Percentiles rank a stretch among this genome's conserved stretches.
phyloP scores from a whole-genome alignment of 2,797 vertebrate genomes.

The Choloepus didactylus region DNA sequence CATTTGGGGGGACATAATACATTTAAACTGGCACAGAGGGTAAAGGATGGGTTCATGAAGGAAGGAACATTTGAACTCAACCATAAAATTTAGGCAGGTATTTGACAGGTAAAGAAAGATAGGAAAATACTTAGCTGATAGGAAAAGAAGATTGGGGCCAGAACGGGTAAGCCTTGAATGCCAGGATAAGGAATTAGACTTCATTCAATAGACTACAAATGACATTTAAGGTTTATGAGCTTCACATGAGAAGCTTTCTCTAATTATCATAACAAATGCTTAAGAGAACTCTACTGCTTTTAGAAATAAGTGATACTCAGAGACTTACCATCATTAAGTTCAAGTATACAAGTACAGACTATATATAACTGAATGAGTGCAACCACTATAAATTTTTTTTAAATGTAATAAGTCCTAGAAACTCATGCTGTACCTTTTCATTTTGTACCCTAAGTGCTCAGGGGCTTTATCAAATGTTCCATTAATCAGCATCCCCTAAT shows the following conservation, averaged over 20 bases:
- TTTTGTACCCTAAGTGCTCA: not conserved
- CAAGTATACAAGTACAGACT: not conserved
- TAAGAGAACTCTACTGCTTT: not conserved
- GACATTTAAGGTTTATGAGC: not conserved
- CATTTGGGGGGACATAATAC: too few species aligned
- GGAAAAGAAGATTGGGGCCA: not conserved
- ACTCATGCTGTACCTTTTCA: not conserved
- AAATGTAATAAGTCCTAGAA: not conserved
- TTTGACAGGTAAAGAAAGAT: not conserved
- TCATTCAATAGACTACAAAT: not conserved
- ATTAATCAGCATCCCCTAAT: constrained; percentile 22
- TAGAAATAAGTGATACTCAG: not conserved
- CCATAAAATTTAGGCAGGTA: not conserved
- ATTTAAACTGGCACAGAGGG: not conserved
- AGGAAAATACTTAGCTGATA: not conserved
- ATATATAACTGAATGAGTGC: not conserved
- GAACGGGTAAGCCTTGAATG: not conserved
- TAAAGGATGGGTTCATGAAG: not conserved
- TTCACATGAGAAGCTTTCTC: not conserved
- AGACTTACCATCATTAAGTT: not conserved
- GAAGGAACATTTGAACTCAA: not conserved
- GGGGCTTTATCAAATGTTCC: constrained; percentile 12
- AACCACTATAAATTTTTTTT: not conserved
- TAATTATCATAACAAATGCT: not conserved
- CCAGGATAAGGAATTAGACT: not conserved